Evolutionary conservation across 2,113 vertebrate species (phyloP).

Genomic region (Datnioides undecimradiatus): DNA sequence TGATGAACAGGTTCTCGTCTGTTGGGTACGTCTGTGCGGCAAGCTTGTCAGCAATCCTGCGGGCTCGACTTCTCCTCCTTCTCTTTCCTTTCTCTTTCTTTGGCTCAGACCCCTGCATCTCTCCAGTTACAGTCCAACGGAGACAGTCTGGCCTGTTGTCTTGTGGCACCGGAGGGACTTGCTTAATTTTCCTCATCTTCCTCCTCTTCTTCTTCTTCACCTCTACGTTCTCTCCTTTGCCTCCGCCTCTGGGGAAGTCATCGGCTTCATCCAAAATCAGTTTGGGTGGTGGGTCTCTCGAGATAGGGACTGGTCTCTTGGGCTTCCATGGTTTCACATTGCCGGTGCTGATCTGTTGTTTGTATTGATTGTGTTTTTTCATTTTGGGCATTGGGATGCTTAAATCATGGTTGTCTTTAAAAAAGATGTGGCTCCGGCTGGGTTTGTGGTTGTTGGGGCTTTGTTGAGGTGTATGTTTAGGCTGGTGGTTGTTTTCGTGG

Average conservation of each 20-base stretch:
- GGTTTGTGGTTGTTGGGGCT: slow-evolving; percentile 40
- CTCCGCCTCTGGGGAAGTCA: slow-evolving; percentile 77
- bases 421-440: slow-evolving; percentile 56
- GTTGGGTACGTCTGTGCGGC: slow-evolving; percentile 42
- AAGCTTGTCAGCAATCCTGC: not conserved
- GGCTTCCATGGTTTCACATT: slow-evolving; percentile 75
- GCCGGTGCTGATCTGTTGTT: slow-evolving; percentile 6
- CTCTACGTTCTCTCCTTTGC: not conserved
- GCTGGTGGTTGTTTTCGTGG: slow-evolving; percentile 22
- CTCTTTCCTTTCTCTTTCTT: slow-evolving; percentile 24
- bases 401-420: slow-evolving; percentile 24
- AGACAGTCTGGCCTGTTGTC: slow-evolving; percentile 6
- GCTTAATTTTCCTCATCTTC: not conserved
- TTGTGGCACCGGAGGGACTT: not conserved
- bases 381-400: slow-evolving; percentile 12
- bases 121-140: not conserved
- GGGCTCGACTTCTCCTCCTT: slow-evolving; percentile 24
- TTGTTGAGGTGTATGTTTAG: slow-evolving; percentile 15
- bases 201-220: slow-evolving; percentile 32
- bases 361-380: slow-evolving; percentile 37
- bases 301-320: slow-evolving; percentile 72
- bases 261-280: slow-evolving; percentile 31
- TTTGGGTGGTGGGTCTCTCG: not conserved
- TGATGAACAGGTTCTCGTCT: slow-evolving; percentile 83
- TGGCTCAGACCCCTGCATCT: not conserved